Evolutionary conservation across 1,140 invertebrate genomes (phyloP), one percentile per base, ranked within the genome.

Genomic region (Drosophila quadrilineata): DNA sequence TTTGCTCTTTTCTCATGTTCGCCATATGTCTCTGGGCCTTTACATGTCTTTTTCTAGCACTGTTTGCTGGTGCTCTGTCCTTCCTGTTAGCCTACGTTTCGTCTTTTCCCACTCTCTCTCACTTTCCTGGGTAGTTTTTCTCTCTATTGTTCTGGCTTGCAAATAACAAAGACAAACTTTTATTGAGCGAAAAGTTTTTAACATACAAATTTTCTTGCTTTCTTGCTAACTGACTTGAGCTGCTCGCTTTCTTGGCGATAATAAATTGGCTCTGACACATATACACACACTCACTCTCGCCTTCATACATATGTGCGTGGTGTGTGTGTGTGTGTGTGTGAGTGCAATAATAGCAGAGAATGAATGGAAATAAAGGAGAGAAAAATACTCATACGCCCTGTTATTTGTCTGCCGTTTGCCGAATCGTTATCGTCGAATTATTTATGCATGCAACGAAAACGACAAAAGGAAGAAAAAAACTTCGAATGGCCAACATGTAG

Each of bases 161-260:
- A 50, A 41, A 62, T 80, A 84, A 85, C 79, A 84, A 85, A 84
- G 70, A 63, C 49, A 84, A 84, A 84, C 73, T 84, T 84, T 85
- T 84, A 84, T 84, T 85, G 74, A 85, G 65, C 70, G 36, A 77
- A 66, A 82, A 82, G 48, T 84, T 82, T 85, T 84, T 50, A 71
- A 84, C 77, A 82, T 84, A 82, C 77, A 85, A 84, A 82, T 82
- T 77, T 84, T 77, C 77, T 85, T 76, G 56, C 58, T 67, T 69
- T 46, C 60, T 33, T 59, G 14, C 49, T 40, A 22, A 31, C 21
- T 40, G 28, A 31, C 21, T 45, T 28, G 26, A 28, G 48, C 49
- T 62, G 57, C 48, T 68, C 50, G 43, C 43, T 57, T 69, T 52
- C 66, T 69, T 69, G 60, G 79, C 73, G 79, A 85, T 84, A 84